A percentile compares a stretch with the other conserved stretches of the same genome.
These are phyloP conservation scores for Agrochola lychnidis DNA, from an alignment of 2,888 invertebrate genomes.

Conservation along the genomic window DNA sequence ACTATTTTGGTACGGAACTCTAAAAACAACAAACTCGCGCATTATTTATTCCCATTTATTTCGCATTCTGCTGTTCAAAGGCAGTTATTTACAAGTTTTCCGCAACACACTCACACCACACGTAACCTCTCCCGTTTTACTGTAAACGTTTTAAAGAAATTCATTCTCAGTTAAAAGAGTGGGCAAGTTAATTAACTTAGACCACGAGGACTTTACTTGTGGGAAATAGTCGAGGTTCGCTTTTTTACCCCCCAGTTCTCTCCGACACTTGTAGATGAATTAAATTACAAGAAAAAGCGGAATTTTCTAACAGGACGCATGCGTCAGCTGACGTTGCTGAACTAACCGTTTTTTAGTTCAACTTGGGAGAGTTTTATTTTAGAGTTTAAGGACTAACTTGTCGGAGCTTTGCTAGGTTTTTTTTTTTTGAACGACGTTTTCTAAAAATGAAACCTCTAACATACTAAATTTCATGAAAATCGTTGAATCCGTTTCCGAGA, in stretches of 20 bases:
- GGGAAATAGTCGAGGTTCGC: conserved; percentile 58
- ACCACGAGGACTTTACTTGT: conserved; percentile 59
- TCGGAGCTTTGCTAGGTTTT: too few relatives aligned
- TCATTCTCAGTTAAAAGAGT: conserved; percentile 61
- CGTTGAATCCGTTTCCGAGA: too few relatives aligned
- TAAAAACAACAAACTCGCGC: neutral
- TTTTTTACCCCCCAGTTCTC: conserved; percentile 61
- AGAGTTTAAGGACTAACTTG: conserved; percentile 36
- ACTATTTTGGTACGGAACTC: too few relatives aligned
- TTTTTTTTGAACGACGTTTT: too few relatives aligned
- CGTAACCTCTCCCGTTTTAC: conserved; percentile 55
- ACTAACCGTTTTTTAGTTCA: conserved; percentile 24
- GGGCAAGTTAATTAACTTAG: conserved; percentile 72
- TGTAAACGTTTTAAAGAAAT: conserved; percentile 66
- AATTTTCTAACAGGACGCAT: conserved; percentile 58
- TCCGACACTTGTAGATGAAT: conserved; percentile 72
- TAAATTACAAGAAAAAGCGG: conserved; percentile 72
- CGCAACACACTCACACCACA: conserved; percentile 1
- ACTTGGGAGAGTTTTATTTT: conserved; percentile 17
- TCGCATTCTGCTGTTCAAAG: neutral
- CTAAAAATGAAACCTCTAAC: too few relatives aligned
- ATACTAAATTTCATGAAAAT: too few relatives aligned
- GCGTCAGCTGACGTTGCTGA: conserved; percentile 58
- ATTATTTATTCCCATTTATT: conserved; percentile 4
- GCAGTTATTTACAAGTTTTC: neutral